A percentile compares a stretch with the other conserved stretches of the same genome.
These are phyloP conservation scores for Rhagonycha lutea DNA, from an alignment of 2,888 invertebrate genomes.

Conservation along the genomic window DNA sequence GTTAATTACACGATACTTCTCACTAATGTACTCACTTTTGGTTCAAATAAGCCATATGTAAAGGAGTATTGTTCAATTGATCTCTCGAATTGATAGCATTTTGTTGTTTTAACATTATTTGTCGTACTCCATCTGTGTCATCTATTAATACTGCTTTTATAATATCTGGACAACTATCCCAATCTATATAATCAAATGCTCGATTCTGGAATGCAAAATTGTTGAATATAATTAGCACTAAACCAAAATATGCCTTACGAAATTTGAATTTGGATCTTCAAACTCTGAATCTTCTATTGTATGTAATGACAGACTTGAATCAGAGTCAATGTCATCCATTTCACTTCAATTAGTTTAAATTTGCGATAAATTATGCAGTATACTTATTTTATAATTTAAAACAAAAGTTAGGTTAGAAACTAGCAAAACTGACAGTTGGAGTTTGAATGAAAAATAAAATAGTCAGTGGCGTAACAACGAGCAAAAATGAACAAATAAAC, in stretches of 20 bases:
- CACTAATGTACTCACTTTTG: slow-evolving; percentile 32
- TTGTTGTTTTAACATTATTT: not conserved
- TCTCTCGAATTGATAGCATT: slow-evolving; percentile 17
- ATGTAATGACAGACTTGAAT: not conserved
- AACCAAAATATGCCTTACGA: not conserved
- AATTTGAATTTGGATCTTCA: not conserved
- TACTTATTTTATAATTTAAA: not conserved
- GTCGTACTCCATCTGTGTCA: not conserved
- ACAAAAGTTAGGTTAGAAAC: not conserved
- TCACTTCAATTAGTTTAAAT: not conserved
- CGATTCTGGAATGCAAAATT: not conserved
- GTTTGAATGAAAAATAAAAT: not conserved
- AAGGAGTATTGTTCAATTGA: slow-evolving; percentile 42
- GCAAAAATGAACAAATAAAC: too few species aligned
- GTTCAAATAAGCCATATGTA: slow-evolving; percentile 39
- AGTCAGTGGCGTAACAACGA: not conserved
- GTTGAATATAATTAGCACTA: not conserved
- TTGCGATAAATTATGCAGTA: not conserved
- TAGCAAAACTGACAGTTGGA: not conserved
- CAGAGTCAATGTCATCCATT: not conserved
- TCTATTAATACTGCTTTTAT: not conserved
- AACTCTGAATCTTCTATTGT: not conserved
- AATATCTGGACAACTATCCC: not conserved
- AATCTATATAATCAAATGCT: not conserved
- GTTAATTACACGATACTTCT: not conserved